These are phyloP conservation scores for Coranthus polyacanthus DNA, from an alignment of 2,797 vertebrate species.

Conservation along the genomic window DNA sequence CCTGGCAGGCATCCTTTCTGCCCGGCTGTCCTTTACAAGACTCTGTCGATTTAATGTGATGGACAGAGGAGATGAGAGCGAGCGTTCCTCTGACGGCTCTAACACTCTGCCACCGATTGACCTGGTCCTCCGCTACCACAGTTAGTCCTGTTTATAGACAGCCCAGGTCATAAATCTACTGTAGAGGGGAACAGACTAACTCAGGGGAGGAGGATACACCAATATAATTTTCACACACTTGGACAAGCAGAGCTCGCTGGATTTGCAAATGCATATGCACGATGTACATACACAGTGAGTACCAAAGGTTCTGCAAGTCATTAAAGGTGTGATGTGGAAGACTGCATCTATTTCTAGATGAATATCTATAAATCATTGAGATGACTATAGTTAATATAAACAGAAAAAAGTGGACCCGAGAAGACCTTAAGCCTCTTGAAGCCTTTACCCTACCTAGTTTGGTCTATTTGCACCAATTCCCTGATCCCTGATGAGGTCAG, in stretches of 20 bases:
- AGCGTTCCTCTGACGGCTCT: slow-evolving; percentile 55
- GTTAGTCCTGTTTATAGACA: slow-evolving; percentile 60
- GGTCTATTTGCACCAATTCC: too few relatives aligned
- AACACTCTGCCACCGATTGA: slow-evolving; percentile 59
- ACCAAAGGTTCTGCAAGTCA: neutral
- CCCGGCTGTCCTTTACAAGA: slow-evolving; percentile 43
- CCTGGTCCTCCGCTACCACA: slow-evolving; percentile 54
- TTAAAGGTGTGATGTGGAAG: slow-evolving; percentile 3
- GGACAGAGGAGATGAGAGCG: slow-evolving; percentile 58
- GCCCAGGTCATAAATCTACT: slow-evolving; percentile 54
- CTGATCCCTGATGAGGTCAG: too few relatives aligned
- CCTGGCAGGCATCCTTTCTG: slow-evolving; percentile 12
- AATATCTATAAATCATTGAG: slow-evolving; percentile 28
- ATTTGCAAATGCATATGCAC: slow-evolving; percentile 11
- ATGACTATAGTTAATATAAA: neutral
- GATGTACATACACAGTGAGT: neutral
- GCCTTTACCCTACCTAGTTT: too few relatives aligned
- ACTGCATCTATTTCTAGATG: slow-evolving; percentile 12
- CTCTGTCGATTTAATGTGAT: slow-evolving; percentile 53
- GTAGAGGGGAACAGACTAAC: slow-evolving; percentile 24
- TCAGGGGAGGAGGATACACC: neutral
- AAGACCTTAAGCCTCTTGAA: too few relatives aligned
- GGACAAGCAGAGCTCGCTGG: neutral
- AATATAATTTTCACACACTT: slow-evolving; percentile 1
- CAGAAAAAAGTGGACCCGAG: neutral